A percentile compares a stretch with the other conserved stretches of the same genome.
phyloP scores from a whole-genome alignment of 1,140 invertebrate genomes.

The Theocolax elegans region DNA sequence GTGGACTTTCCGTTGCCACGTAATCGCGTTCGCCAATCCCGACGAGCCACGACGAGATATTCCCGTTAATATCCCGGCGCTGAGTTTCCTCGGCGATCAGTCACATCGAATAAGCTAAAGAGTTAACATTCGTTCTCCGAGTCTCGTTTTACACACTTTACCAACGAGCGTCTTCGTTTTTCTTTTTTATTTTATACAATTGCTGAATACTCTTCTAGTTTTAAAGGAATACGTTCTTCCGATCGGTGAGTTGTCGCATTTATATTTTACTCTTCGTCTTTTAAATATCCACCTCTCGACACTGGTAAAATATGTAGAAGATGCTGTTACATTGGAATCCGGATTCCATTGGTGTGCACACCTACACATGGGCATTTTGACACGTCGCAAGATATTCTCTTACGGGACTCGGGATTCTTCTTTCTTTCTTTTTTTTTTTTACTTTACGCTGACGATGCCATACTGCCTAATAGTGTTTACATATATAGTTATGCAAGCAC shows the following conservation, averaged over 20 bases:
- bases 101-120: slow-evolving; percentile 40
- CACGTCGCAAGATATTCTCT: background rate
- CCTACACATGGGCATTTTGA: background rate
- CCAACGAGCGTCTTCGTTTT: no score
- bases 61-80: slow-evolving; percentile 66
- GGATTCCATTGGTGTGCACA: background rate
- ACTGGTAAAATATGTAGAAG: background rate
- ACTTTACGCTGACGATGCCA: background rate
- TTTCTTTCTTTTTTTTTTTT: background rate
- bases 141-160: no score
- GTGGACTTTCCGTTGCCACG: slow-evolving; percentile 51
- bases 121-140: background rate
- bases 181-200: slow-evolving; percentile 27
- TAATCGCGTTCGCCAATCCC: slow-evolving; percentile 62
- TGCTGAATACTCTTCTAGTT: background rate
- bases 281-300: background rate
- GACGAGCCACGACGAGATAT: slow-evolving; percentile 65
- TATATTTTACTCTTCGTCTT: background rate
- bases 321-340: background rate
- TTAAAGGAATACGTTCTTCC: slow-evolving; percentile 5
- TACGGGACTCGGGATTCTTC: background rate
- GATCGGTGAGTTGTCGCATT: background rate
- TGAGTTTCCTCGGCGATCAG: slow-evolving; percentile 56
- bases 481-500: no score
- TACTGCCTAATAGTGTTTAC: no score